Evolutionary conservation across 2,888 invertebrate species (phyloP).

Genomic region (Cephus runcator): DNA sequence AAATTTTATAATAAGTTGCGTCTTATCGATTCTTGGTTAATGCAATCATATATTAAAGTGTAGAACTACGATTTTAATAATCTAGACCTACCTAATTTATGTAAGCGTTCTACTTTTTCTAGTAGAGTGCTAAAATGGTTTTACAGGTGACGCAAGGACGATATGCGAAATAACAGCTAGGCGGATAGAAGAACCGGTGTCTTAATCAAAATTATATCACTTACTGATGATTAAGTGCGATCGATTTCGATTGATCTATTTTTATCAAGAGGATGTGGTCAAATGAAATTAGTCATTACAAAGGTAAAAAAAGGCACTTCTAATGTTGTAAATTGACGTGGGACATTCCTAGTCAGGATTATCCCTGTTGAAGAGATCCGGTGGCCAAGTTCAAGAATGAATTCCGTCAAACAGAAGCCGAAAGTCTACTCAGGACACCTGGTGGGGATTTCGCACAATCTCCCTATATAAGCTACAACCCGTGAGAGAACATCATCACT

Average conservation of each 20-base stretch:
- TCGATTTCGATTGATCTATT: not conserved
- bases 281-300: too few species aligned
- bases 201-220: not conserved
- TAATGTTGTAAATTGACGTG: too few species aligned
- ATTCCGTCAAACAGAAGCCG: constrained; percentile 19
- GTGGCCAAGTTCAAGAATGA: constrained; percentile 48
- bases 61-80: not conserved
- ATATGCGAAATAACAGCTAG: not conserved
- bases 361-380: constrained; percentile 17
- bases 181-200: not conserved
- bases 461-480: constrained; percentile 55
- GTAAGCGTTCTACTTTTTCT: constrained; percentile 21
- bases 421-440: not conserved
- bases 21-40: too few species aligned
- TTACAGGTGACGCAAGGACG: not conserved
- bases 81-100: constrained; percentile 9
- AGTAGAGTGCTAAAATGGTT: not conserved
- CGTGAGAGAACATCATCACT: constrained; percentile 55
- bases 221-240: not conserved
- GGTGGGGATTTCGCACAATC: not conserved
- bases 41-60: not conserved
- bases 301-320: too few species aligned
- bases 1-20: too few species aligned
- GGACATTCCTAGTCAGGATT: too few species aligned
- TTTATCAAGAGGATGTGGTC: too few species aligned